Conservation (phyloP, 2,888 invertebrate species). For the Cataglyphis livida region DNA sequence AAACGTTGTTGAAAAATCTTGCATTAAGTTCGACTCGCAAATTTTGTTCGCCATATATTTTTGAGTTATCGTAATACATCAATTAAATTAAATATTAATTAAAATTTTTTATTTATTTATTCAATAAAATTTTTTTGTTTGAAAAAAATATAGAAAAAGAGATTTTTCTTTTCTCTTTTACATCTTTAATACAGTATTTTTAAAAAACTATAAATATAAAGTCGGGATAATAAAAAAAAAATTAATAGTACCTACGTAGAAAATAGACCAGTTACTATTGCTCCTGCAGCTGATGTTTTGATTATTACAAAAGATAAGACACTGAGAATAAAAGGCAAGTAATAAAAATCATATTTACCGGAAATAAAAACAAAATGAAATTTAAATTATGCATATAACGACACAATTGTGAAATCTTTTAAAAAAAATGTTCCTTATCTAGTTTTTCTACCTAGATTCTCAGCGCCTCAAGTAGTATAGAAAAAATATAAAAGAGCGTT, state of each 20-base stretch:
- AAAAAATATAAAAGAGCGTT: neutral
- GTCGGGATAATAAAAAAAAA: neutral
- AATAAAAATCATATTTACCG: neutral
- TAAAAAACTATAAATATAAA: neutral
- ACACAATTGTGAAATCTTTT: neutral
- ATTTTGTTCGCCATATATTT: neutral
- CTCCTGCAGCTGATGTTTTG: neutral
- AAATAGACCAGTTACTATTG: neutral
- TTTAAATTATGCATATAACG: conserved; percentile 1
- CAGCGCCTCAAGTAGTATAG: neutral
- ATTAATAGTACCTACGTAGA: neutral
- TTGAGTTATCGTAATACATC: neutral
- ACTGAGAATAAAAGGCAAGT: neutral
- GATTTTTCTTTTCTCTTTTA: neutral
- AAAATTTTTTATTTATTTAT: neutral
- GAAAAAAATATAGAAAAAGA: neutral
- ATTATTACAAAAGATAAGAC: neutral
- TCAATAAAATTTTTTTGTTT: too few relatives aligned
- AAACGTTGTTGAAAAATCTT: neutral
- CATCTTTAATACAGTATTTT: neutral
- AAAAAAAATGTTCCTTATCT: neutral
- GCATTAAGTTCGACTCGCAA: neutral
- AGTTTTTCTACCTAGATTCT: neutral
- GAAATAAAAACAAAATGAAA: neutral
- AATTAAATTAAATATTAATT: neutral